Base-by-base conservation (phyloP, 2,113 vertebrate genomes). In the Leptodactylus fuscus region DNA sequence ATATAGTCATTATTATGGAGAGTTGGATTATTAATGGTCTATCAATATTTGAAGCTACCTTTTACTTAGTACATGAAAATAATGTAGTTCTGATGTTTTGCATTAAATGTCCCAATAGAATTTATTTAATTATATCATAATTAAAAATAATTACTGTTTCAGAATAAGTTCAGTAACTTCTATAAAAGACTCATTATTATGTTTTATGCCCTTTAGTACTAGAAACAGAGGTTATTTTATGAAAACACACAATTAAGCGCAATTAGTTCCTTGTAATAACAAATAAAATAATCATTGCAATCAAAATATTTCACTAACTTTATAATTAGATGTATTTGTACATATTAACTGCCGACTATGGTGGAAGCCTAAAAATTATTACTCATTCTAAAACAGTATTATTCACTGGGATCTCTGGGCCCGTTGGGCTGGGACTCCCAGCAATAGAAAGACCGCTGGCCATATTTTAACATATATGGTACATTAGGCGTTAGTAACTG, bases 31-130 rank as follows among this genome's bases (percentile, higher is more conserved):
- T 62, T 81, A 62, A 81, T 41, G 34, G 11, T 38, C n/a, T 24
- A 81, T 81, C 34, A 81, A 81, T 81, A 81, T 81, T 81, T 62
- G 24, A 81, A 46, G 32, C 15, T 46, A 80, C 36, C 78, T 46
- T 65, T n/a, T 81, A 27, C 38, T 81, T 81, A 36, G n/a, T 34
- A 34, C 27, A 60, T 41, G 18, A 6, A 60, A 62, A 80, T 41
- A 48, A 46, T 46, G 12, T 13, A 46, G 24, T 60, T 81, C 41
- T 65, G 22, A 62, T 78, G 55, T 46, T 79, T 62, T 81, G 5
- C 53, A 15, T 41, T 62, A 13, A 81, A 44, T n/a, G 58, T 44
- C 58, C 24, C 55, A 27, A 9, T 81, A 27, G 34, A 81, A 41
- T 65, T 20, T 44, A 36, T 80, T 38, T 60, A 58, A 55, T 79